These are phyloP conservation scores for Aurelia sp. DNA, from an alignment of 30 jellyfish, hydroid and myxozoan genomes.

Conservation along the genomic window DNA sequence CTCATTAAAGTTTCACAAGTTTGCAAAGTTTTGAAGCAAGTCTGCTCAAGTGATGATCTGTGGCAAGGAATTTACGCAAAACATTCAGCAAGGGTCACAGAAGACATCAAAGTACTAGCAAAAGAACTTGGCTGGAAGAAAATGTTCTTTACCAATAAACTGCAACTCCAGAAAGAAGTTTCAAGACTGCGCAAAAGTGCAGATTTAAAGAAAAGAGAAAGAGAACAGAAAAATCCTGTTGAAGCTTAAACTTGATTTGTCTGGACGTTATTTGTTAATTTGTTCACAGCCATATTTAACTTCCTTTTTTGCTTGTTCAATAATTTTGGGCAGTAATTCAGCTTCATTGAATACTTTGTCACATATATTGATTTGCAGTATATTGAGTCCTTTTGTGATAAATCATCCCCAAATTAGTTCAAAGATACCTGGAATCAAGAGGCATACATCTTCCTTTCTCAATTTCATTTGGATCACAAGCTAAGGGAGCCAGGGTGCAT, in stretches of 20 bases:
- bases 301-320: too few relatives aligned
- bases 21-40: constrained; percentile 64
- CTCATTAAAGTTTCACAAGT: constrained; percentile 60
- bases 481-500: too few relatives aligned
- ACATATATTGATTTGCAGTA: too few relatives aligned
- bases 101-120: constrained; percentile 62
- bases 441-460: too few relatives aligned
- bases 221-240: not conserved
- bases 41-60: constrained; percentile 75
- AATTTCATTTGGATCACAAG: too few relatives aligned
- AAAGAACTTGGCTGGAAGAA: constrained; percentile 87
- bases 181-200: constrained; percentile 86
- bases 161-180: constrained; percentile 89
- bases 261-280: not conserved
- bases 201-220: constrained; percentile 49
- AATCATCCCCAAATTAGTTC: too few relatives aligned
- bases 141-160: constrained; percentile 79
- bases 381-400: too few relatives aligned
- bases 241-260: too few relatives aligned
- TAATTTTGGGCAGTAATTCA: too few relatives aligned
- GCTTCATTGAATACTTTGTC: too few relatives aligned
- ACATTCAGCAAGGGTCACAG: constrained; percentile 49
- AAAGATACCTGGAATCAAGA: too few relatives aligned
- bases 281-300: too few relatives aligned
- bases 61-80: constrained; percentile 74